Base-by-base conservation (phyloP, 2,888 invertebrate species). In the Slavum lentiscoides region DNA sequence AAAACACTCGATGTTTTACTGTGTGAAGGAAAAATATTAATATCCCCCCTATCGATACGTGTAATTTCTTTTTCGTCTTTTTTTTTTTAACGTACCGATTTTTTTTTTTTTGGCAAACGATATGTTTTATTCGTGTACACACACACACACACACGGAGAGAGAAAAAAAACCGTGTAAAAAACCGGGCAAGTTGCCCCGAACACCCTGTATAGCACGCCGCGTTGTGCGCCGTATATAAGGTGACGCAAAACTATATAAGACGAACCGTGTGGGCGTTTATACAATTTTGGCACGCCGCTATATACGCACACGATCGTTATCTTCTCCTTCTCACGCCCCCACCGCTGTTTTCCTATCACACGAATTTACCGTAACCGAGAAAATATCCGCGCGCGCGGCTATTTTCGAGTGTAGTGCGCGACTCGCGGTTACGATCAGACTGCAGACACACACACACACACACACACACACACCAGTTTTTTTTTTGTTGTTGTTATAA, bases 351-450 rank as follows among this genome's bases (percentile, higher is more conserved):
- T 30, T 70, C 39, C 69, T 69, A 70, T 70, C 64, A 58, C 64
- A 58, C 21, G 49, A 23, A 66, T 80, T 80, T 80, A 80, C 80
- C 80, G 30, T 80, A 64, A 80, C 72, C 72, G 13, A 80, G 80
- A 58, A 80, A 80, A 80, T 80, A 70, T 72, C 80, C 80, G 62
- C 72, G 53, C 30, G 62, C 72, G 53, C 80, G 64, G 80, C 72
- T 72, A 72, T 80, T 80, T 80, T 72, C 80, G 80, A 80, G 80
- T 80, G 72, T 80, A 72, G 80, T 80, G 80, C 70, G 70, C 70
- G 70, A 80, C 72, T 64, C 80, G 80, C 64, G 72, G 70, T 64
- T 72, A 72, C 80, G 72, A 72, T 58, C 39, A 72, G 80, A 80
- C 80, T 59, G 21, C 58, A 59, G 11, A 49, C 49, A 15, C 15